Conservation (phyloP, 92 coral and sea anemone genomes). For the Heliopora coerulea region DNA sequence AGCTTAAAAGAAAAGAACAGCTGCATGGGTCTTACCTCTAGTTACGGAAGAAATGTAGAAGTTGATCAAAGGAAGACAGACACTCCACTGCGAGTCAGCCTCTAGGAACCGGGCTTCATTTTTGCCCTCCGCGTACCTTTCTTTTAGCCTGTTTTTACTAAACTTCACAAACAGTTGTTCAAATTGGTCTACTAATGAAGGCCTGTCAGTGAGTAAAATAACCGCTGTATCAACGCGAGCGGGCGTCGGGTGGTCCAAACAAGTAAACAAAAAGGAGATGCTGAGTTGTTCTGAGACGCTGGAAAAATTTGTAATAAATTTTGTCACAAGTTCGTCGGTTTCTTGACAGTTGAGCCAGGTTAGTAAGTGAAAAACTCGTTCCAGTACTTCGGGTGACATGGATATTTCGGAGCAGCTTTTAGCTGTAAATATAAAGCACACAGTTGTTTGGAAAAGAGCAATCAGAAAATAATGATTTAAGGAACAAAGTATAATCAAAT, state of each 20-base stretch:
- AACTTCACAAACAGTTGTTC: conserved; percentile 55
- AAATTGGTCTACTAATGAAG: conserved; percentile 59
- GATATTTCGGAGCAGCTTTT: not conserved
- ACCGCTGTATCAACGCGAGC: conserved; percentile 68
- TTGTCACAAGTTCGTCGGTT: conserved; percentile 4
- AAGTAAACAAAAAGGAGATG: conserved; percentile 45
- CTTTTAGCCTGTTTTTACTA: not conserved
- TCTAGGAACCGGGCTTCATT: conserved; percentile 1
- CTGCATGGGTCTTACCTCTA: not conserved
- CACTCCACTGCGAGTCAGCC: not conserved
- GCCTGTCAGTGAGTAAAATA: conserved; percentile 46
- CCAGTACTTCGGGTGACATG: conserved; percentile 1
- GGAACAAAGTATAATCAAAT: no score
- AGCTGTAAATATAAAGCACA: no score
- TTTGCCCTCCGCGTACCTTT: not conserved
- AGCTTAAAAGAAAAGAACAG: not conserved
- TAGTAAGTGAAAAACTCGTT: not conserved
- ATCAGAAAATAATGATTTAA: no score
- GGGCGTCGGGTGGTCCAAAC: conserved; percentile 60
- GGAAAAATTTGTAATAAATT: not conserved
- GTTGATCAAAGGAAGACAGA: conserved; percentile 3
- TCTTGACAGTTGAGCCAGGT: not conserved
- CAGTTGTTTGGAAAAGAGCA: no score
- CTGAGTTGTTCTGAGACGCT: not conserved
- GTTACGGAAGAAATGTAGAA: conserved; percentile 3